A percentile compares a stretch with the other conserved stretches of the same genome.
These are phyloP conservation scores for Brotogeris chrysoptera DNA, from an alignment of 2,797 vertebrate species.

Conservation along the genomic window DNA sequence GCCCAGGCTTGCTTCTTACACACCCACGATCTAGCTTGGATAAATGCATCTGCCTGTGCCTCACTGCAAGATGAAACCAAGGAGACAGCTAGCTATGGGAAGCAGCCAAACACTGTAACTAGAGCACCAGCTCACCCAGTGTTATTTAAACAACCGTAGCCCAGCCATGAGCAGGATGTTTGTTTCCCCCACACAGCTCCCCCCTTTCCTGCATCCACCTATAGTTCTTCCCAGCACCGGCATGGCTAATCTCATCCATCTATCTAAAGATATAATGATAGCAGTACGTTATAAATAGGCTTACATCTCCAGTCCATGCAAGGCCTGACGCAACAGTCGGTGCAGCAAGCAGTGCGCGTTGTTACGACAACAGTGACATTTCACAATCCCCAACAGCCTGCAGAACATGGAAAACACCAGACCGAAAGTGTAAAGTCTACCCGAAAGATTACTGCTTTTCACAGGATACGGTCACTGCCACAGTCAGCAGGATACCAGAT, in stretches of 20 bases:
- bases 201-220: not conserved
- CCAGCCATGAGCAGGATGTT: not conserved
- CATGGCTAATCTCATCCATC: not conserved
- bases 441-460: not conserved
- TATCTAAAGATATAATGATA: not conserved
- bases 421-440: not conserved
- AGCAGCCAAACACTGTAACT: constrained; percentile 8
- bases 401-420: not conserved
- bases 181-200: not conserved
- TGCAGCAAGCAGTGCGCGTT: not conserved
- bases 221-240: not conserved
- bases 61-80: constrained; percentile 23
- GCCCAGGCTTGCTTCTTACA: not conserved
- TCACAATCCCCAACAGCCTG: constrained; percentile 3
- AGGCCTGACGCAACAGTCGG: not conserved
- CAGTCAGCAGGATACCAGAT: not conserved
- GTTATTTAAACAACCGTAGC: not conserved
- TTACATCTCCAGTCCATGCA: not conserved
- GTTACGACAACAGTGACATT: constrained; percentile 12
- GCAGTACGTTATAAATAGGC: not conserved
- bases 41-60: not conserved
- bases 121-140: not conserved
- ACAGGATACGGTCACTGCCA: not conserved
- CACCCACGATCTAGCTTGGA: not conserved
- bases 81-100: not conserved